phyloP scores from a whole-genome alignment of 2,113 vertebrate genomes.

The Siniperca knerii region DNA sequence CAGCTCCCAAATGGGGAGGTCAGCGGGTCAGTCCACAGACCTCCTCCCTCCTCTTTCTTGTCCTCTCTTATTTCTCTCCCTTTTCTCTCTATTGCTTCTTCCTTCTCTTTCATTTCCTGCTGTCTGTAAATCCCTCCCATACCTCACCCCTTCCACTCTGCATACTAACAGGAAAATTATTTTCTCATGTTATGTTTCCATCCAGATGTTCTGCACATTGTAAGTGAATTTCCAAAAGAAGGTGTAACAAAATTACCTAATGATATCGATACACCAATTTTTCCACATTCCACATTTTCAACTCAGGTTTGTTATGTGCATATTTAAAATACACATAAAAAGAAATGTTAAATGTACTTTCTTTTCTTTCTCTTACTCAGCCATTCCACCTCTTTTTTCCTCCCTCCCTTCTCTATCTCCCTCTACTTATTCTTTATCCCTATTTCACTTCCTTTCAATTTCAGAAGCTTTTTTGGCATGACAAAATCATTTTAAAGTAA shows the following conservation, averaged over 20 bases:
- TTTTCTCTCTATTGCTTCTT: background rate
- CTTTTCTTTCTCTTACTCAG: no score
- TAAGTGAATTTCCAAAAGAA: slow-evolving; percentile 1
- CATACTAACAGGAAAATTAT: slow-evolving; percentile 3
- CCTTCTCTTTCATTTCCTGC: background rate
- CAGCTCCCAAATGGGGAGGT: slow-evolving; percentile 34
- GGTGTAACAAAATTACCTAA: slow-evolving; percentile 5
- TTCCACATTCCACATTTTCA: background rate
- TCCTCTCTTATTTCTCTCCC: background rate
- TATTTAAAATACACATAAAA: background rate
- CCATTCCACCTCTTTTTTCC: background rate
- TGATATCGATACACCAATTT: background rate
- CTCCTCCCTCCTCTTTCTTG: slow-evolving; percentile 7
- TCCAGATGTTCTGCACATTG: slow-evolving; percentile 26
- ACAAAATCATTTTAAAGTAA: background rate
- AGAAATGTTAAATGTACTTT: background rate
- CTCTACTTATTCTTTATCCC: no score
- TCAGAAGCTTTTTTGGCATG: background rate
- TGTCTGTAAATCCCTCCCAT: background rate
- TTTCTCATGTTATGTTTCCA: slow-evolving; percentile 23
- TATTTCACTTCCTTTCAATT: no score
- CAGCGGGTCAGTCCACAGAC: slow-evolving; percentile 29
- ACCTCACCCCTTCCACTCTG: slow-evolving; percentile 36
- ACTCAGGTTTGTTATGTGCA: background rate
- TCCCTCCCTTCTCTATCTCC: no score